A percentile compares a stretch with the other conserved stretches of the same genome.
Evolutionary conservation across 2,797 vertebrate species (phyloP).

Genomic region (Melanitta fusca): DNA sequence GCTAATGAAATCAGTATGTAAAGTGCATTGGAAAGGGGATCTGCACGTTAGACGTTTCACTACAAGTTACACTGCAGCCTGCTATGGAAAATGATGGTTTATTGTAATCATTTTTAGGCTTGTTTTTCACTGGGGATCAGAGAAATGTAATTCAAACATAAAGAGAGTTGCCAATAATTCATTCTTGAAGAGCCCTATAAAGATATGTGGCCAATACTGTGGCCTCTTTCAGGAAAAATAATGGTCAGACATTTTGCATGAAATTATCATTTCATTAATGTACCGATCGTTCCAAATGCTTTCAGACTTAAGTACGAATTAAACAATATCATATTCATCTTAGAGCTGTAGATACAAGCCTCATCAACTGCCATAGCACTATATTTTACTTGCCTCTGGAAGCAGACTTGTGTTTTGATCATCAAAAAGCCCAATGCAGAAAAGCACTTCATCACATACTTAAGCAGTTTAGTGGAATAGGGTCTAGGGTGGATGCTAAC

Average conservation of each 20-base stretch:
- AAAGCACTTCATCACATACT: background rate
- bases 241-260: conserved; percentile 54
- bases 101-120: conserved; percentile 56
- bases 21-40: conserved; percentile 27
- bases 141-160: conserved; percentile 59
- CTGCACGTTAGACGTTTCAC: background rate
- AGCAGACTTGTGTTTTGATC: conserved; percentile 9
- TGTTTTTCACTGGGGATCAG: conserved; percentile 62
- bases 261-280: conserved; percentile 72
- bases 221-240: conserved; percentile 58
- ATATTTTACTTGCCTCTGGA: conserved; percentile 12
- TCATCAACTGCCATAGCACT: conserved; percentile 12
- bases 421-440: background rate
- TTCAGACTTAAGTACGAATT: conserved; percentile 65
- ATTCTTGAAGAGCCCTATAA: conserved; percentile 53
- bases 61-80: conserved; percentile 24
- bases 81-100: conserved; percentile 51
- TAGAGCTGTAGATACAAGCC: conserved; percentile 41
- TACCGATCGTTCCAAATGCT: conserved; percentile 49
- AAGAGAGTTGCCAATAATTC: conserved; percentile 36
- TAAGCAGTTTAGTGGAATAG: background rate
- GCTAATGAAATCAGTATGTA: conserved; percentile 53
- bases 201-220: conserved; percentile 43
- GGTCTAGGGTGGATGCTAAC: background rate
- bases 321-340: conserved; percentile 62